Base-by-base conservation (phyloP, 2,797 vertebrate genomes). In the Cichlasoma orientale region DNA sequence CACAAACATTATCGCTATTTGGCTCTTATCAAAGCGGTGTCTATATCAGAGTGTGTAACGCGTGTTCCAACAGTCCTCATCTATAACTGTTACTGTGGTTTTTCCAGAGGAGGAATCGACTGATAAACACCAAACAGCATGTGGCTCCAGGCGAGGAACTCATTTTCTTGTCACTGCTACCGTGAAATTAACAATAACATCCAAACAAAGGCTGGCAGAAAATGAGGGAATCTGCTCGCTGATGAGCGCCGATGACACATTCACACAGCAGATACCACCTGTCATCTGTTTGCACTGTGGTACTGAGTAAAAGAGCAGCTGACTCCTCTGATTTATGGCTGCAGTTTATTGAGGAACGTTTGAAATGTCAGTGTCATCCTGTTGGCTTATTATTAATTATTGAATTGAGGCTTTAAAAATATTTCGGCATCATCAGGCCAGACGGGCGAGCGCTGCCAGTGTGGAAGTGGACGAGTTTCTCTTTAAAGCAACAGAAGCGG, bases 121-220 rank as follows among this genome's bases (percentile, higher is more conserved):
- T 9, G 56, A 63, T 41, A 36, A 52, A 79, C 47, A 73, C 1
- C 31, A 77, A 56, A 56, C 38, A 19, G 2, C 10, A 19, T 31
- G 2, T 78, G 58, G 54, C 90, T 72, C 18, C 6, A 33, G 87
- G 84, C 72, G 9, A 79, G 29, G 52, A 83, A 68, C 61, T 77
- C 1, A 84, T 89, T 80, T 70, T 79, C 78, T 36, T 75, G 78
- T 82, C 82, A 66, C 5, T 66, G 33, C 25, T 72, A 18, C 55
- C 61, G 25, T 73, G n/a, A 75, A 73, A 78, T 73, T 13, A 75
- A 63, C 23, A 21, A 21, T 14, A n/a, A 54, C 9, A 55, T 56
- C 27, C 58, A 56, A 68, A 74, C 25, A 77, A 25, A 55, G 3
- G 25, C 47, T 75, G 72, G 33, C 55, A 76, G 36, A 61, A 3